phyloP scores from a whole-genome alignment of 2,113 vertebrate genomes.

The Otus sunia region DNA sequence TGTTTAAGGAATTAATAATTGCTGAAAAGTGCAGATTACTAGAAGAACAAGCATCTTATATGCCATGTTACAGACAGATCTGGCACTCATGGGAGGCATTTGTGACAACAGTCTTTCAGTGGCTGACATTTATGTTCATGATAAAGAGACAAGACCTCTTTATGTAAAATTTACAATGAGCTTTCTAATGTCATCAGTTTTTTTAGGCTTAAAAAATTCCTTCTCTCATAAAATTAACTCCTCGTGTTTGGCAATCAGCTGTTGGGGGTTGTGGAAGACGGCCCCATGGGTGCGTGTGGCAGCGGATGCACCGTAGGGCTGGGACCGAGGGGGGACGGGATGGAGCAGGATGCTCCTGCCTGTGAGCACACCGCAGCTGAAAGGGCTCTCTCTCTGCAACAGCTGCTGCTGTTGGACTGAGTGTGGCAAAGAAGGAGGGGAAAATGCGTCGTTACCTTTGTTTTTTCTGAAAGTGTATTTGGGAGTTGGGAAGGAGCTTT shows the following conservation, averaged over 20 bases:
- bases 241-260: accelerated
- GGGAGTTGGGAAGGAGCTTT: neutral
- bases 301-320: accelerated
- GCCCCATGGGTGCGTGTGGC: accelerated
- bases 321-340: neutral
- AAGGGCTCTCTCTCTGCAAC: neutral
- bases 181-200: conserved; percentile 42
- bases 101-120: conserved; percentile 66
- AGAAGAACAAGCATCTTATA: conserved; percentile 33
- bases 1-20: conserved; percentile 61
- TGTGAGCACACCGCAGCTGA: accelerated
- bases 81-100: conserved; percentile 49
- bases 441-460: neutral
- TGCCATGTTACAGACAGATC: conserved; percentile 16
- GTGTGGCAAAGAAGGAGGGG: neutral
- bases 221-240: neutral
- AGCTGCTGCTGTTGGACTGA: neutral
- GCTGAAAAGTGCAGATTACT: conserved; percentile 38
- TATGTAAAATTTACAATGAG: conserved; percentile 47
- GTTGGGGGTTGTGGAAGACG: neutral
- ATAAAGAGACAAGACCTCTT: conserved; percentile 44
- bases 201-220: neutral
- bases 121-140: conserved; percentile 63
- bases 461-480: neutral
- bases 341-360: neutral